These are phyloP conservation scores for Anabas testudineus DNA, from an alignment of 2,797 vertebrate species.

Conservation along the genomic window DNA sequence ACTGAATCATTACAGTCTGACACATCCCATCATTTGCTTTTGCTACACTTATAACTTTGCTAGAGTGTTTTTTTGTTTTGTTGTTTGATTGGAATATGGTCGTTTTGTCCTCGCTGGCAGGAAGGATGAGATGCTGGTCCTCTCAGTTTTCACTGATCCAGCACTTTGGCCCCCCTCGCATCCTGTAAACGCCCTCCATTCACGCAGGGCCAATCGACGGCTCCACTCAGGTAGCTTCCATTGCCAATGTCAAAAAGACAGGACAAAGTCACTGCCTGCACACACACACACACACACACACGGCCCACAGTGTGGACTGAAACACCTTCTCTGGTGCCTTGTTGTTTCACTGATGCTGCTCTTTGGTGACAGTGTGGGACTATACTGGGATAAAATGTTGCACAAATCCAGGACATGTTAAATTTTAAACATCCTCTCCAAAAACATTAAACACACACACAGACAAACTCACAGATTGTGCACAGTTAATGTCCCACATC, in stretches of 20 bases:
- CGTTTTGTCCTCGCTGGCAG: slow-evolving; percentile 4
- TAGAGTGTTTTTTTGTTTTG: too few species aligned
- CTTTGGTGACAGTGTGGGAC: background rate
- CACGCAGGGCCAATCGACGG: slow-evolving; percentile 63
- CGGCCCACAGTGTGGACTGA: slow-evolving; percentile 3
- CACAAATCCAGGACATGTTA: background rate
- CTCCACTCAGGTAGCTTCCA: slow-evolving; percentile 40
- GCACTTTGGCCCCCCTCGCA: slow-evolving; percentile 65
- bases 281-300: slow-evolving; percentile 11
- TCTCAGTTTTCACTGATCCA: slow-evolving; percentile 81
- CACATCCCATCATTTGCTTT: background rate
- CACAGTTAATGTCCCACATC: background rate
- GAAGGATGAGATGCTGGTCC: slow-evolving; percentile 27
- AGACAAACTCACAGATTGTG: too few species aligned
- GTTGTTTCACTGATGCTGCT: slow-evolving; percentile 2
- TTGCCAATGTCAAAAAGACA: slow-evolving; percentile 66
- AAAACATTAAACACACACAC: background rate
- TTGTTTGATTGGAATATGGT: background rate
- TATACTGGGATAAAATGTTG: background rate
- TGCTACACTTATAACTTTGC: background rate
- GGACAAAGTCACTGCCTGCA: slow-evolving; percentile 11
- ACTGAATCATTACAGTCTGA: background rate
- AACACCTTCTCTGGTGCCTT: background rate
- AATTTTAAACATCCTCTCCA: background rate
- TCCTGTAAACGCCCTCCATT: slow-evolving; percentile 65